phyloP scores from a whole-genome alignment of 2,113 vertebrate species.

The Festucalex cinctus region DNA sequence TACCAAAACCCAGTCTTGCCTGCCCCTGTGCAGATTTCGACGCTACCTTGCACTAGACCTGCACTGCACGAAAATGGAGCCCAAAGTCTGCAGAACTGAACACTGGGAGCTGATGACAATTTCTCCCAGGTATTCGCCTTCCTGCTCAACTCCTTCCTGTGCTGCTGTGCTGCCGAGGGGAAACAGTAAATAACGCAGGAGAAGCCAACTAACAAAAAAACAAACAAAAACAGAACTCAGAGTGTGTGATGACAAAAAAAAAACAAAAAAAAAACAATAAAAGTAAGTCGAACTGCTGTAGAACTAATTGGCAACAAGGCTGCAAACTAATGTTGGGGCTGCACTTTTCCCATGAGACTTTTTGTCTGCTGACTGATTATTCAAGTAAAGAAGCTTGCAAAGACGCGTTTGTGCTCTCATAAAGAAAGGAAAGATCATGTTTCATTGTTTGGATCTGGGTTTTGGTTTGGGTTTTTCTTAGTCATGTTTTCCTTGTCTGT shows the following conservation, averaged over 20 bases:
- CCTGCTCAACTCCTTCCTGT: neutral
- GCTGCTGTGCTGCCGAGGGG: neutral
- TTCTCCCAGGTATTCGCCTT: neutral
- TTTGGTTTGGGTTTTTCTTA: no score
- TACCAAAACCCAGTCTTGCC: no score
- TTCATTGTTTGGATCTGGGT: no score
- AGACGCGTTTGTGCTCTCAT: neutral
- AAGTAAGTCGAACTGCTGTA: neutral
- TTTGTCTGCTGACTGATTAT: neutral
- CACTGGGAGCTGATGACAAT: neutral
- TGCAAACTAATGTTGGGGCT: neutral
- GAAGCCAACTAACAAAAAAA: neutral
- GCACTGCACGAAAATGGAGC: no score
- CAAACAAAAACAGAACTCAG: neutral
- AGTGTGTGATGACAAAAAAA: neutral
- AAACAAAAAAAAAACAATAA: neutral
- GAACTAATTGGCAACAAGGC: constrained; percentile 1
- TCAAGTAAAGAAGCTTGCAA: neutral
- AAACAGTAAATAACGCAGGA: neutral
- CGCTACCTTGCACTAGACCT: no score
- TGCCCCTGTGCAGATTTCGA: no score
- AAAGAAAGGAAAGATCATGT: no score
- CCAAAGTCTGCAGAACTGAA: neutral
- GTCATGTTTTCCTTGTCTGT: no score
- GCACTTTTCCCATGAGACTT: neutral